These are phyloP conservation scores for Entelurus aequoreus DNA, from an alignment of 2,113 vertebrate species.

Conservation along the genomic window DNA sequence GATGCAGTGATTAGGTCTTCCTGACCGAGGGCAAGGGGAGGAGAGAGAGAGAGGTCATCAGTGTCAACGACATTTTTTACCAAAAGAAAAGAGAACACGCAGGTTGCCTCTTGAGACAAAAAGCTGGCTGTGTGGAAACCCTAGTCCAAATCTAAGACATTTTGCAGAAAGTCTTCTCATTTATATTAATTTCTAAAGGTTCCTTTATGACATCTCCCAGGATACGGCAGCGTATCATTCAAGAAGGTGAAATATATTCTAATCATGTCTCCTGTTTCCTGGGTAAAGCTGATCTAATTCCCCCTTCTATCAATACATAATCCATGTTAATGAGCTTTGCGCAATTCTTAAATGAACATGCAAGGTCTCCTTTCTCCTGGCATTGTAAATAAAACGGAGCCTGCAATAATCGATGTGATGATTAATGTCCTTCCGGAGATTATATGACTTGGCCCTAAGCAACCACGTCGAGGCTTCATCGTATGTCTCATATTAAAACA, in stretches of 20 bases:
- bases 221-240: constrained; percentile 21
- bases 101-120: not conserved
- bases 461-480: constrained; percentile 36
- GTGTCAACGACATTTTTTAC: not conserved
- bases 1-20: constrained; percentile 2
- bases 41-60: constrained; percentile 20
- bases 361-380: constrained; percentile 64
- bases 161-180: constrained; percentile 21
- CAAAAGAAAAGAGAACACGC: not conserved
- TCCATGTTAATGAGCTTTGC: constrained; percentile 65
- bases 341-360: constrained; percentile 66
- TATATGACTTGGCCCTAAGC: constrained; percentile 53
- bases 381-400: constrained; percentile 72
- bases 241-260: constrained; percentile 27
- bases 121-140: constrained; percentile 10
- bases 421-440: constrained; percentile 72
- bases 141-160: constrained; percentile 1
- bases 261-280: constrained; percentile 36
- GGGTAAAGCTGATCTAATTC: constrained; percentile 60
- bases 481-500: constrained; percentile 49
- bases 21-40: constrained; percentile 3
- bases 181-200: not conserved
- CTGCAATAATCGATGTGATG: constrained; percentile 67
- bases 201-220: constrained; percentile 4
- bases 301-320: constrained; percentile 63